Base-by-base conservation (phyloP, 1,140 invertebrate genomes). In the Bombus waltoni region DNA sequence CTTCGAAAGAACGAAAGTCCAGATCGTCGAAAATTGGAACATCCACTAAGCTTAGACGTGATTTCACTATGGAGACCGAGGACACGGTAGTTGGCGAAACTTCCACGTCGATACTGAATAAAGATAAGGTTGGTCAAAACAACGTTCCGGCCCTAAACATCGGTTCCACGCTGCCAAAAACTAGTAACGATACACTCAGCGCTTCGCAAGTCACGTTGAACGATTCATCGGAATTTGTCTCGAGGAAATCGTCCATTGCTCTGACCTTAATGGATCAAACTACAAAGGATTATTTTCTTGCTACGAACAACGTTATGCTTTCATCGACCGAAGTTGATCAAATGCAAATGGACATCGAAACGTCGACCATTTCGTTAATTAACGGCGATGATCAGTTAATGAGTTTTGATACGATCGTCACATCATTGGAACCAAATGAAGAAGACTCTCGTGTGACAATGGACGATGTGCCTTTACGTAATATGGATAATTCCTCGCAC, bases 401-500 rank as follows among this genome's bases (percentile, higher is more conserved):
- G 9, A 44, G 5, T 8, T 18, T 62, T 3, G 68, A 66, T 11
- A 42, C 68, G 57, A 11, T 42, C 25, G 72, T 75, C 18, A 38
- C n/a, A 15, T 78, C 62, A 8, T 59, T 40, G 3, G 66, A 59
- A 13, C 11, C 70, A 3, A 72, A 44, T 35, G 70, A 75, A 10
- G 57, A 59, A 35, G 66, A 32, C 57, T 32, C 32, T 25, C 81
- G 1, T 35, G 38, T 35, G n/a, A 71, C 53, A 9, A 35, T 40
- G 4, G 88, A 79, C 5, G 66, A 81, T 35, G 38, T 38, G 11
- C 72, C 87, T 15, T 44, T 5, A 15, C 79, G 70, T 9, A 75
- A 47, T 28, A 28, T 65, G 42, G 62, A 81, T 38, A 84, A 89
- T 28, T 85, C 89, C 18, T 86, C 83, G 5, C 53, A 70, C 32